Base-by-base conservation (phyloP, 2,797 vertebrate species). In the Mormyrus hasselquistii region DNA sequence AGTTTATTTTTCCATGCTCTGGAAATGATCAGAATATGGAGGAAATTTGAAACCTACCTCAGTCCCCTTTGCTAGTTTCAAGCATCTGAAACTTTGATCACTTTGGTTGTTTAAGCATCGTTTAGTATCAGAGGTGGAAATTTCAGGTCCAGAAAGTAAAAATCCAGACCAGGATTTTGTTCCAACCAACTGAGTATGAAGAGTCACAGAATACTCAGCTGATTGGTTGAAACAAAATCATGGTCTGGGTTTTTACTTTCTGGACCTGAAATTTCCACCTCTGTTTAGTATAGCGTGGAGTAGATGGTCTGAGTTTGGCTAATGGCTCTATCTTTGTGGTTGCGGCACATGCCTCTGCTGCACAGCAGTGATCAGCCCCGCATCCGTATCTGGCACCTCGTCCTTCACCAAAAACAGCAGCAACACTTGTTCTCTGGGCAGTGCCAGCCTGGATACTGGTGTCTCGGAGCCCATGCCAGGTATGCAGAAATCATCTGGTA, bases 361-460 rank as follows among this genome's bases (percentile, higher is more conserved):
- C 41, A 0, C 90, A 94, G 93, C 96, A 90, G 94, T 97, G 0
- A 96, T 98, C 93, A 98, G 96, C 90, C 96, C 98, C 0, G 95
- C 96, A 0, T 91, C 97, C 0, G 97, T 97, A 50, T 96, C 98
- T 25, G 96, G 95, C 76, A 93, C 97, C 2, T 95, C 98, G 0
- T 95, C 97, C 76, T 97, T 98, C 91, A 96, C 96, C 88, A 97
- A 97, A 91, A 96, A 95, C 91, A 95, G 98, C 92, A 97, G 96
- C 90, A 95, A 96, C 91, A 96, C 94, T 91, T 96, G 95, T 16
- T 95, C 95, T 86, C 90, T 96, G 90, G 93, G 95, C 7, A 94
- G 95, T 0, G 88, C 95, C 47, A 96, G 93, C 89, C 91, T 96
- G 90, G 98, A 99, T 0, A 0, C 96, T 0, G 92, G 95, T 52